Evolutionary conservation across 1,140 invertebrate genomes (phyloP).

Genomic region (Ceratoteleas bidentatus): DNA sequence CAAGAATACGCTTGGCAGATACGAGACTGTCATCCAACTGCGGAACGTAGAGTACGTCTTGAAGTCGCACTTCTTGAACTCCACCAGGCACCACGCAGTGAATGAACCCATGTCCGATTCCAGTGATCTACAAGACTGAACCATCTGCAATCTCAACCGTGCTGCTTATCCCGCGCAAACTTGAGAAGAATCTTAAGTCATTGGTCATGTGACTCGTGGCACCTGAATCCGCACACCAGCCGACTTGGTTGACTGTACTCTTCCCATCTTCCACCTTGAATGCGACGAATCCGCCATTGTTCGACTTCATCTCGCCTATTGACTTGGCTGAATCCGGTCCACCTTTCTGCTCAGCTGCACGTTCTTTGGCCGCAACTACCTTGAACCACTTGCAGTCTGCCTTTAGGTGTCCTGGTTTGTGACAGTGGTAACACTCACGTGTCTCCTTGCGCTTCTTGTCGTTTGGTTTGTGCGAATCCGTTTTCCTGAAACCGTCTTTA

Average conservation of each 20-base stretch:
- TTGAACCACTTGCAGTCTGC: constrained; percentile 18
- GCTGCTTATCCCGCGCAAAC: background rate
- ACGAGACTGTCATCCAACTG: constrained; percentile 75
- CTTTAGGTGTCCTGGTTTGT: constrained; percentile 43
- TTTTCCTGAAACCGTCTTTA: constrained; percentile 4
- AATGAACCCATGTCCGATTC: constrained; percentile 37
- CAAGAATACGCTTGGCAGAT: no score
- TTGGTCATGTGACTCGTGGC: constrained; percentile 51
- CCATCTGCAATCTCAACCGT: constrained; percentile 34
- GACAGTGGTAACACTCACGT: constrained; percentile 25
- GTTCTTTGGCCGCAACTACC: no score
- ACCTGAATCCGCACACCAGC: constrained; percentile 19
- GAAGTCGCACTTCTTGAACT: no score
- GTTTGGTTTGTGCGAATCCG: no score
- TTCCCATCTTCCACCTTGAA: background rate
- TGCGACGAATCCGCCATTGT: background rate
- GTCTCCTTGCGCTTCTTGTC: constrained; percentile 12
- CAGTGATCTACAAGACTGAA: constrained; percentile 11
- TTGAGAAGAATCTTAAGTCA: constrained; percentile 7
- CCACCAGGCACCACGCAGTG: background rate
- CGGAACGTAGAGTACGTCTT: constrained; percentile 74
- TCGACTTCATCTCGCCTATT: background rate
- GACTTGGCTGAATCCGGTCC: background rate
- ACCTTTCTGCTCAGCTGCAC: background rate
- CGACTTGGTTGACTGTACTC: background rate